Conservation (phyloP, 2,888 invertebrate species). For the Peribatodes rhomboidaria region DNA sequence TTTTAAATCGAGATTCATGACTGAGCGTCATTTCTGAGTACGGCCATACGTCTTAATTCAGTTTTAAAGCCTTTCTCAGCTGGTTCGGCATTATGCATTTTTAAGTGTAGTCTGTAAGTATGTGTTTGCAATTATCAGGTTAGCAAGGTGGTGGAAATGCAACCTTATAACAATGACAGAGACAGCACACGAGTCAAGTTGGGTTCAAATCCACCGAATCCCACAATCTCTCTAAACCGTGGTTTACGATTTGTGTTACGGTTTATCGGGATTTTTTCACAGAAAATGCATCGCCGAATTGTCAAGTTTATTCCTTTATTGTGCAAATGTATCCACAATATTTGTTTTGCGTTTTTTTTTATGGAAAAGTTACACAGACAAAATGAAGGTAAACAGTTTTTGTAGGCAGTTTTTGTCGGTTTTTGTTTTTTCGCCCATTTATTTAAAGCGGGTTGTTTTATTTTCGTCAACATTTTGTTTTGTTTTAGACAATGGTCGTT, state of each 20-base stretch:
- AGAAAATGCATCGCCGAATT: constrained; percentile 31
- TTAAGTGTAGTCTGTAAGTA: too few relatives aligned
- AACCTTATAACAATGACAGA: too few relatives aligned
- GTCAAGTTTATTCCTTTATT: constrained; percentile 27
- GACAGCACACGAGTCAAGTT: neutral
- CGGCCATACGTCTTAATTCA: too few relatives aligned
- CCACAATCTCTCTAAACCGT: constrained; percentile 6
- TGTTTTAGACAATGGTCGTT: too few relatives aligned
- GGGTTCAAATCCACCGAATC: constrained; percentile 5
- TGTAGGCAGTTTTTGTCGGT: neutral
- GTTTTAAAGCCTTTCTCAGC: too few relatives aligned
- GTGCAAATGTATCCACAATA: constrained; percentile 30
- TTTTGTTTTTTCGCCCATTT: neutral
- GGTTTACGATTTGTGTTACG: constrained; percentile 29
- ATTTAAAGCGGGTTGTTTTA: neutral
- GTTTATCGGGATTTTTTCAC: constrained; percentile 26
- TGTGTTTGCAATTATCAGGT: too few relatives aligned
- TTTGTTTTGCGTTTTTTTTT: constrained; percentile 23
- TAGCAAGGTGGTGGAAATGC: too few relatives aligned
- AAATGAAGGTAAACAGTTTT: constrained; percentile 14
- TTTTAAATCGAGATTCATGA: too few relatives aligned
- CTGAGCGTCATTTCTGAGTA: too few relatives aligned
- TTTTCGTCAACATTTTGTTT: too few relatives aligned
- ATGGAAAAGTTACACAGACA: constrained; percentile 16
- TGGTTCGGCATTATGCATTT: too few relatives aligned